Base-by-base conservation (phyloP, 2,797 vertebrate species). In the Adrianichthys oophorus region DNA sequence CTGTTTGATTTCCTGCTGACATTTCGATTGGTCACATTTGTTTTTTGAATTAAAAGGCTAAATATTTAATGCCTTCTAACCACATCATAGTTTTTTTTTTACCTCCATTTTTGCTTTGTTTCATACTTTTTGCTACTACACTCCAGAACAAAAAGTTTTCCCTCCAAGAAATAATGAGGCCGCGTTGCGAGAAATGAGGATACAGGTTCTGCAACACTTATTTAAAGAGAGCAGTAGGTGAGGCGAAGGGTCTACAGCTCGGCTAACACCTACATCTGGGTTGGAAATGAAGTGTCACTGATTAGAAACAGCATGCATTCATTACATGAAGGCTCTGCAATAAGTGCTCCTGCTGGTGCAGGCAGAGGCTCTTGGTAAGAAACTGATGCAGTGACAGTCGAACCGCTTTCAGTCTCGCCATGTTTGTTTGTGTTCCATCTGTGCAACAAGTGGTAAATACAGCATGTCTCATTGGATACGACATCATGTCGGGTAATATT, bases 401-500 rank as follows among this genome's bases (percentile, higher is more conserved):
- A 73, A 82, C 68, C 80, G 78, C 75, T 80, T 79, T 78, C 74
- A 69, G 66, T 61, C 65, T 61, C 54, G 57, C 67, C 64, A 56
- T 62, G 54, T 62, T 73, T 78, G 72, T 79, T 79, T 78, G 62
- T 64, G 60, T 63, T 74, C 83, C 84, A 86, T 86, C 78, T 87
- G 80, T 73, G 82, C 76, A 75, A 83, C 79, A 72, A 80, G 70
- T 82, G 80, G 62, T 82, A 77, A 86, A 85, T 80, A 82, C 71
- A 80, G 77, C 79, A 77, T 48, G 68, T 74, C 66, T 78, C 62
- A 48, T 72, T 74, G 76, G 51, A 76, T 69, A 72, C 74, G 70
- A 80, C 76, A 79, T 75, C 62, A 62, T 66, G 49, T 70, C 15
- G 48, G 60, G 42, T 68, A 72, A 70, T 74, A 72, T 83, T 85